Conservation (phyloP, 53 echinoderm and acorn worm genomes). For the Hippasteria phrygiana region DNA sequence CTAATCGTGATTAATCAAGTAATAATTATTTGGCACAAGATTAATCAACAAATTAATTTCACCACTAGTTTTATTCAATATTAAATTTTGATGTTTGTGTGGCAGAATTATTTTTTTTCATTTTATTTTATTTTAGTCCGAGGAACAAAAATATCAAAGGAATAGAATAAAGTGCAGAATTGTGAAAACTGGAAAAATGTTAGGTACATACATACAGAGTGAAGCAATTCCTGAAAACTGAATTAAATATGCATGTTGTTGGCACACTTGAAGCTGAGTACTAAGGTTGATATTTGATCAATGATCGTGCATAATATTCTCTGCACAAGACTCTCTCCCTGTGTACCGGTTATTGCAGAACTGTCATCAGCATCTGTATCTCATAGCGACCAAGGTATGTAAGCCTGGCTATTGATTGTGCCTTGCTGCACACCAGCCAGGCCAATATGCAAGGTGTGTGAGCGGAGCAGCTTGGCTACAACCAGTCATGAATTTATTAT, state of each 20-base stretch:
- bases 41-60: no score
- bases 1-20: no score
- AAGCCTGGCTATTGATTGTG: conserved; percentile 18
- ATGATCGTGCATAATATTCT: not conserved
- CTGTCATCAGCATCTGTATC: not conserved
- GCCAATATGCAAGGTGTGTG: not conserved
- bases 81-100: no score
- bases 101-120: no score
- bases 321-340: no score
- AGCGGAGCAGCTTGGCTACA: conserved; percentile 5
- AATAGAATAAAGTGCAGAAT: no score
- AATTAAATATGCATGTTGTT: not conserved
- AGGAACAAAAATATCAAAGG: no score
- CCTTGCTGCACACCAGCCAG: not conserved
- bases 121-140: no score
- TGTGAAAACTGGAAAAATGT: no score
- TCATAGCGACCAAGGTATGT: not conserved
- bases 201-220: not conserved
- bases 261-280: not conserved
- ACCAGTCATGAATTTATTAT: conserved; percentile 48
- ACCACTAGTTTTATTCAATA: no score
- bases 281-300: conserved; percentile 4
- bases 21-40: no score
- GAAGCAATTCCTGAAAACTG: not conserved
- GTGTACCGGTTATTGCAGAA: not conserved